Base-by-base conservation (phyloP, 1,140 invertebrate species). In the Lanistes nyassanus region DNA sequence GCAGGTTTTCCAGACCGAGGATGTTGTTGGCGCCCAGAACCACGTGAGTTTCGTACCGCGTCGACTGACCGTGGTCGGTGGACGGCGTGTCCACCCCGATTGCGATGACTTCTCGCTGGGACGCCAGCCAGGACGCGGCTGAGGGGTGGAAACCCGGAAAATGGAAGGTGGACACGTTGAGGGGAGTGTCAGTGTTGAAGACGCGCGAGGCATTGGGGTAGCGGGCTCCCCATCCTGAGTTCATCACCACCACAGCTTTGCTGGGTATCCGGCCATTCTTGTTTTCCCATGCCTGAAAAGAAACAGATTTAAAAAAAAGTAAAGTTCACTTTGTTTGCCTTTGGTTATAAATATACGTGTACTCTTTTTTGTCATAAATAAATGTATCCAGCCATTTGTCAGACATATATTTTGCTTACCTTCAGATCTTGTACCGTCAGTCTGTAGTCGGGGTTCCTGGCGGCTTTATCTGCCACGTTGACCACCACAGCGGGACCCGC, bases 221-320 rank as follows among this genome's bases (percentile, higher is more conserved):
- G 26, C 78, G 78, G 13, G 66, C 23, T 31, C 58, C 29, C 85
- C 82, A 86, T 3, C 83, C 84, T 0, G 80, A 82, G 62, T 83
- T 81, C 79, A 86, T 77, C 21, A 85, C 21, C 4, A 87, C 77
- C 51, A 86, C 75, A 6, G 76, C 77, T 16, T 78, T 78, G 37
- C 82, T 31, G 19, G 60, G 47, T 5, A 84, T 82, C 0, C 39
- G 66, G 7, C 81, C 81, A 68, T 84, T 34, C 47, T 77, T 75
- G 19, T 65, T 29, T 55, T 86, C 84, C 81, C 81, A 86, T 1
- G 23, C 66, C 66, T 69, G 51, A 0, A 84, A 26, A 0, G 7
- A 29, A 26, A 29, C 58, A 60, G 9, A 9, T 26, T 21, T 60
- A 60, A 58, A 21, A 21, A 6, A 58, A 58, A 6, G 21, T 6